Evolutionary conservation across 2,113 vertebrate genomes (phyloP).

Genomic region (Panthera uncia): DNA sequence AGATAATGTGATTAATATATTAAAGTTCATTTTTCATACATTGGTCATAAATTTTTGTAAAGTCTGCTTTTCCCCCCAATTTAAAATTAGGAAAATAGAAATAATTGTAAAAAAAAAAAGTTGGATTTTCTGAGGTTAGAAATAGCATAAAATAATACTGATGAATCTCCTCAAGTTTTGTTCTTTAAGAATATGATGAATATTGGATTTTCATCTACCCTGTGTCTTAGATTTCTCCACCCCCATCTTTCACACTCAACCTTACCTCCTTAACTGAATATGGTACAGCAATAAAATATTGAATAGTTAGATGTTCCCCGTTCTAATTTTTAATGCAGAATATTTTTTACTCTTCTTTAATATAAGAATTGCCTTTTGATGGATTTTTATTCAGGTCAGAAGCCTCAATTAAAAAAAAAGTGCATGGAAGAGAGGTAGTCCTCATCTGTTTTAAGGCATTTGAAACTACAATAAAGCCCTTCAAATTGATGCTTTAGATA

Average conservation of each 20-base stretch:
- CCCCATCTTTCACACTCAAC: neutral
- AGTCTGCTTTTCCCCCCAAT: neutral
- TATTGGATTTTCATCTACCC: neutral
- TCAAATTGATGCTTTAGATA: neutral
- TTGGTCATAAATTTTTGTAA: neutral
- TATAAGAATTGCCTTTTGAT: neutral
- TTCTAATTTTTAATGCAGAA: slow-evolving; percentile 9
- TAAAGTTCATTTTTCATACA: neutral
- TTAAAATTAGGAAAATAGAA: neutral
- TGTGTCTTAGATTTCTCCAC: neutral
- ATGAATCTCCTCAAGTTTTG: neutral
- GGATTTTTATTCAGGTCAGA: slow-evolving; percentile 21
- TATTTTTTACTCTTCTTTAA: slow-evolving; percentile 18
- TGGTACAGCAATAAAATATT: neutral
- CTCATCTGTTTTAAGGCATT: neutral
- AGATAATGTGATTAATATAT: neutral
- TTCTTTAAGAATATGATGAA: neutral
- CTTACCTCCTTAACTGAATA: neutral
- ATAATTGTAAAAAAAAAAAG: neutral
- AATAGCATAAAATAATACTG: neutral
- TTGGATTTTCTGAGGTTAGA: neutral
- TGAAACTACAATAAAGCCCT: neutral
- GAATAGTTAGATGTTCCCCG: neutral
- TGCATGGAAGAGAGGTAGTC: neutral
- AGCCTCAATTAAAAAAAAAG: slow-evolving; percentile 27